phyloP scores from a whole-genome alignment of 1,140 invertebrate species.

The Berghia stephanieae region DNA sequence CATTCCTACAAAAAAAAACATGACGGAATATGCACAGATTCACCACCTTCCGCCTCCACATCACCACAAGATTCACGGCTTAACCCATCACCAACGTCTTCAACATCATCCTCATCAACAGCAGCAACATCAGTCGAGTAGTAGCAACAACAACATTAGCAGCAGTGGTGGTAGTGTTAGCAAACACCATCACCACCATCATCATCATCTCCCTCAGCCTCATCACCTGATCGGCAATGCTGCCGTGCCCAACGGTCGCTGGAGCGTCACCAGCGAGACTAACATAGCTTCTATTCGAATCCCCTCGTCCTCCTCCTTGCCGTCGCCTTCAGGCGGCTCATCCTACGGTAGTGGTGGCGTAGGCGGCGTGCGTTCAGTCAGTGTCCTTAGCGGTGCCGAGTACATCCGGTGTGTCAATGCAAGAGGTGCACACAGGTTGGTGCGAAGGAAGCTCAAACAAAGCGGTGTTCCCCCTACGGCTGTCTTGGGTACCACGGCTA shows the following conservation, averaged over 20 bases:
- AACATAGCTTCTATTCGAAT: background rate
- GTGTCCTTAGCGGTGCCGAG: background rate
- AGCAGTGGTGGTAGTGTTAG: background rate
- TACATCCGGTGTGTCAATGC: background rate
- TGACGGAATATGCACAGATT: too few species aligned
- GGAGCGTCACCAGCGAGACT: background rate
- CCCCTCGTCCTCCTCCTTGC: background rate
- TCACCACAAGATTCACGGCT: too few species aligned
- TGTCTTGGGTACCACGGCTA: constrained; percentile 8
- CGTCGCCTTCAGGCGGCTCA: background rate
- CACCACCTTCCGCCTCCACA: too few species aligned
- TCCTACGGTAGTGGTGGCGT: background rate
- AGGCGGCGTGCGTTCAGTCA: background rate
- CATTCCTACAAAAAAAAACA: too few species aligned
- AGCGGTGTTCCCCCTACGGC: background rate
- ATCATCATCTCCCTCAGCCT: background rate
- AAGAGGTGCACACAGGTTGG: background rate
- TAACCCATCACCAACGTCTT: background rate
- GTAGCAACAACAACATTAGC: background rate
- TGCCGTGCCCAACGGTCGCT: background rate
- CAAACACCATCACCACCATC: background rate
- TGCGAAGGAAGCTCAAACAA: background rate
- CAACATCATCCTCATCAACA: background rate
- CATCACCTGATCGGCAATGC: background rate
- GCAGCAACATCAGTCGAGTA: background rate